Base-by-base conservation (phyloP, 2,797 vertebrate genomes). In the Micropoecilia bifurca region DNA sequence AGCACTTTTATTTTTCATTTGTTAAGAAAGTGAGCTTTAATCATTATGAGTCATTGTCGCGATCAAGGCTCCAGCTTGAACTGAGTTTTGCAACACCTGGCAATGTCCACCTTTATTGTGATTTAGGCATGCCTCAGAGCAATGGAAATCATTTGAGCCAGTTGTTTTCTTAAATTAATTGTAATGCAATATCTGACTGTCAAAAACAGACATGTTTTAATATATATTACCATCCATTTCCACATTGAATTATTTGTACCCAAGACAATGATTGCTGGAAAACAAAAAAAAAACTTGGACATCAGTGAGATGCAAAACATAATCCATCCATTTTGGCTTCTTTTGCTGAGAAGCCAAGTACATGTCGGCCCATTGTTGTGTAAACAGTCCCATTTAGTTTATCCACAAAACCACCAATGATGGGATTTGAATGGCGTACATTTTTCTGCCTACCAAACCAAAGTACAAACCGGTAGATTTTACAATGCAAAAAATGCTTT, bases 311-410 rank as follows among this genome's bases (percentile, higher is more conserved):
- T 72, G 76, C 73, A 4, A 72, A 50, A 61, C 57, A 50, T 68
- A 71, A 74, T 84, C 73, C 78, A 48, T 80, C 63, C 45, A 50
- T 75, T 80, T 80, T 85, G 63, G 73, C 83, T 84, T 77, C 66
- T 79, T 77, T 80, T 39, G 7, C 73, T 83, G 8, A 78, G 88
- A 86, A 82, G 66, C 74, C 78, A 91, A 88, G 87, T 71, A 88
- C 87, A 85, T 82, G 61, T 87, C 84, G 66, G 77, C 75, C 75
- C 69, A 47, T 81, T 83, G 77, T 57, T 59, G 69, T 75, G 76
- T 90, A 87, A 89, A 89, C 87, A 82, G 7, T 87, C 20, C 71
- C 86, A 87, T 75, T 71, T 71, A 83, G 83, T 86, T 16, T 77
- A 59, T 69, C 75, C 79, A 90, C 84, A 82, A 89, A 92, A 88